These are phyloP conservation scores for Murina feae DNA, from an alignment of 2,113 vertebrate species.

Conservation along the genomic window DNA sequence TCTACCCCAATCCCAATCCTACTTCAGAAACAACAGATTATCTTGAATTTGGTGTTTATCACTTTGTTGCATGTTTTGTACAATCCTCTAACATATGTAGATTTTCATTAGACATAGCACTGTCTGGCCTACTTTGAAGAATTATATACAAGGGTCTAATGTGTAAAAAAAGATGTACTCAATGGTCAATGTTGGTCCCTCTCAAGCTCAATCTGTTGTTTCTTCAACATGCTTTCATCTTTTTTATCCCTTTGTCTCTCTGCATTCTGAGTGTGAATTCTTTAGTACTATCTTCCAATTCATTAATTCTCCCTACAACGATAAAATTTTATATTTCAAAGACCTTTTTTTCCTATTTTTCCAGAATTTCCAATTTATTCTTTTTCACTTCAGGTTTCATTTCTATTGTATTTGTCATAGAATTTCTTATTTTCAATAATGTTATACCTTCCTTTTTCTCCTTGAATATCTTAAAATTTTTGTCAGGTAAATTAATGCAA, in stretches of 20 bases:
- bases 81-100: not conserved
- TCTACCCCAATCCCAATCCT: not conserved
- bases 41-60: not conserved
- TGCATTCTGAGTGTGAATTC: not conserved
- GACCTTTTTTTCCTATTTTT: not conserved
- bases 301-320: not conserved
- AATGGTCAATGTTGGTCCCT: not conserved
- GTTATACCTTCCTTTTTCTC: not conserved
- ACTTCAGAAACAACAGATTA: not conserved
- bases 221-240: not conserved
- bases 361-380: not conserved
- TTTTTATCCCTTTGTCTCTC: not conserved
- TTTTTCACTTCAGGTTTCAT: slow-evolving; percentile 12
- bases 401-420: not conserved
- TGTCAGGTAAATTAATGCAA: not conserved
- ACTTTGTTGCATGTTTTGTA: slow-evolving; percentile 9
- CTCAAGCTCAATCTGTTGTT: not conserved
- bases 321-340: not conserved
- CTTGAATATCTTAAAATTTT: not conserved
- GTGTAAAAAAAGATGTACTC: not conserved
- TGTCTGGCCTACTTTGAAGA: slow-evolving; percentile 8
- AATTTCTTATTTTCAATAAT: slow-evolving; percentile 9
- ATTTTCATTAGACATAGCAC: not conserved
- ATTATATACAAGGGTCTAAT: not conserved
- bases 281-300: not conserved